Percentiles rank a stretch among this genome's conserved stretches.
phyloP scores from a whole-genome alignment of 1,140 invertebrate genomes.

The Eubasilissa regina region DNA sequence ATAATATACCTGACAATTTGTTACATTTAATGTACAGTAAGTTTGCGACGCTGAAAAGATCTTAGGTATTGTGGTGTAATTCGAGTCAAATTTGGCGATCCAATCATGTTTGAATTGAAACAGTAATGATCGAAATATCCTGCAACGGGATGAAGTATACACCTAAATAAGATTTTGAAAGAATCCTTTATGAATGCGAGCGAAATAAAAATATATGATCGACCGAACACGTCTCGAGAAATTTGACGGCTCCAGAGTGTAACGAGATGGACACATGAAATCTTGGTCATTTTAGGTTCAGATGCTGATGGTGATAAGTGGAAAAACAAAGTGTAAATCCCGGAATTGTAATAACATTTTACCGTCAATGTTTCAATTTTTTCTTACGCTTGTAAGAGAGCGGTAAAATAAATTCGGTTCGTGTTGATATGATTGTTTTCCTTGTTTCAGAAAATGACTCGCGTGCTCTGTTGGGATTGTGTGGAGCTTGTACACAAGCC shows the following conservation, averaged over 20 bases:
- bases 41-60: too few relatives aligned
- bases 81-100: not conserved
- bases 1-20: too few relatives aligned
- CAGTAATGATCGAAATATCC: conserved; percentile 6
- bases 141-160: not conserved
- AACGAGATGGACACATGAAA: conserved; percentile 37
- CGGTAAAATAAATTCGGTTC: conserved; percentile 34
- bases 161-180: too few relatives aligned
- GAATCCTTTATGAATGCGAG: not conserved
- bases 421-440: conserved; percentile 35
- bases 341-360: not conserved
- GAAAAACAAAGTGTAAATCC: conserved; percentile 9
- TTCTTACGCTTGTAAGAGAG: not conserved
- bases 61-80: too few relatives aligned
- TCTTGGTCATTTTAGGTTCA: conserved; percentile 8
- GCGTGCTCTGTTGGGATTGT: conserved; percentile 41
- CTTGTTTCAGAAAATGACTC: conserved; percentile 42
- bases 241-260: conserved; percentile 11
- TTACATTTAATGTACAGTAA: too few relatives aligned
- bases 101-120: conserved; percentile 29
- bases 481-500: conserved; percentile 14
- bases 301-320: conserved; percentile 29
- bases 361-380: not conserved
- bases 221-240: not conserved
- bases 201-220: conserved; percentile 24